Evolutionary conservation across 1,140 invertebrate species (phyloP), one percentile per base, ranked within the genome.

Genomic region (Trichogramma pretiosum): DNA sequence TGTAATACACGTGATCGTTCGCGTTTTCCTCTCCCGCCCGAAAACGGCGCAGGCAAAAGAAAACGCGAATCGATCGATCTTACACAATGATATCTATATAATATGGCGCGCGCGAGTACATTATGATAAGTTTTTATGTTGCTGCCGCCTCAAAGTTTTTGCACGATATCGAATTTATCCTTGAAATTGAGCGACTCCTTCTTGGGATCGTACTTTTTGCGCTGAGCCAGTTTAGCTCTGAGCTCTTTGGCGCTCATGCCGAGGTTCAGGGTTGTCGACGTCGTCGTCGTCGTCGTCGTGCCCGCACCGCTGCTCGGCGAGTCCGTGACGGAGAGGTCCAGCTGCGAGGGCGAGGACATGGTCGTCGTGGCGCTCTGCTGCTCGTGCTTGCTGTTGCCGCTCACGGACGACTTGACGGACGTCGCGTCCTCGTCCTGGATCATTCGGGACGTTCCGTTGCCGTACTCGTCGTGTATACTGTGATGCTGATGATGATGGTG

Each of bases 111-210:
- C n/a, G n/a, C n/a, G n/a, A n/a, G n/a, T n/a, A n/a, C n/a, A n/a
- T n/a, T n/a, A n/a, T n/a, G n/a, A n/a, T n/a, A n/a, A n/a, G n/a
- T n/a, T n/a, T n/a, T n/a, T n/a, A n/a, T n/a, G n/a, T n/a, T n/a
- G 24, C 24, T 28, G 11, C 24, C 5, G 11, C 24, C 16, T 76
- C 77, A 89, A 56, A 89, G 76, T 72, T 91, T 89, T 67, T 93
- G 88, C 52, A 93, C 85, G 61, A 93, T 92, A 62, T 92, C 87
- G 62, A 89, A 90, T 73, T 93, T 93, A 74, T 89, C 85, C 65
- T 86, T 85, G 59, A 92, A 82, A 70, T 90, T 88, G 67, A 93
- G 83, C 18, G 81, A 79, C 56, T 89, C 85, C 65, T 87, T 90
- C 66, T 91, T 92, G 3, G 88, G 87, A 63, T 93, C 88, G 62